Evolutionary conservation across 2,888 invertebrate genomes (phyloP).

Genomic region (Nomada goodeniana): DNA sequence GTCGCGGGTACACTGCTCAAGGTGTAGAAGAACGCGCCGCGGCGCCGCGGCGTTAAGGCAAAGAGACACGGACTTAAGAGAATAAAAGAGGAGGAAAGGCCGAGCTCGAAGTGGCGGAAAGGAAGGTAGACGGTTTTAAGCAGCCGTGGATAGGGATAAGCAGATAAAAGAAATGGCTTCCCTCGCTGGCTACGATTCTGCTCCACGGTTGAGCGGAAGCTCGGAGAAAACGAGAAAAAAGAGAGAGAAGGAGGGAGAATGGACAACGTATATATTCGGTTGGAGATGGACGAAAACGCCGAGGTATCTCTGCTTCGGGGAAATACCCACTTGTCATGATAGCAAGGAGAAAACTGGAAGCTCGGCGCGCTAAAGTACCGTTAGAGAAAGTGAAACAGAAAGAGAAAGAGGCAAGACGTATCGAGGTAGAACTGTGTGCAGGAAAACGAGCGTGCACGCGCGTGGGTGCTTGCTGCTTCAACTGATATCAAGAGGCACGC

Average conservation of each 20-base stretch:
- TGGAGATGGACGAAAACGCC: constrained; percentile 24
- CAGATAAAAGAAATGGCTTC: constrained; percentile 71
- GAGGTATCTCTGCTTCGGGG: background rate
- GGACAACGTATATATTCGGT: constrained; percentile 5
- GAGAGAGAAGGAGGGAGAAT: background rate
- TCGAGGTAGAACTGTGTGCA: background rate
- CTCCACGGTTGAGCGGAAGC: constrained; percentile 49
- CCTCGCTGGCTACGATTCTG: constrained; percentile 41
- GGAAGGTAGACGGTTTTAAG: constrained; percentile 66
- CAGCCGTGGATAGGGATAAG: constrained; percentile 71
- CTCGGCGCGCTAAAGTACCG: constrained; percentile 14
- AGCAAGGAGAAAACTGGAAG: constrained; percentile 7
- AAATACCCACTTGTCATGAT: constrained; percentile 25
- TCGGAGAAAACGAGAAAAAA: constrained; percentile 31
- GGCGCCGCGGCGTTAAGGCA: constrained; percentile 26
- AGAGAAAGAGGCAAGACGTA: background rate
- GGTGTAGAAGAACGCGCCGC: constrained; percentile 6
- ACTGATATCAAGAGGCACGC: constrained; percentile 68
- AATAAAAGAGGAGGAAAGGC: constrained; percentile 34
- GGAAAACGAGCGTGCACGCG: constrained; percentile 35
- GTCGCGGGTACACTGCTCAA: constrained; percentile 30
- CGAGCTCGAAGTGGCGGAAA: constrained; percentile 17
- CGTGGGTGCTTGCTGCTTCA: constrained; percentile 56
- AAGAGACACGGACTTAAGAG: constrained; percentile 45
- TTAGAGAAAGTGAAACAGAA: background rate